Percentiles rank a stretch among this genome's conserved stretches.
Evolutionary conservation across 2,113 vertebrate species (phyloP).

Genomic region (Phalacrocorax carbo): DNA sequence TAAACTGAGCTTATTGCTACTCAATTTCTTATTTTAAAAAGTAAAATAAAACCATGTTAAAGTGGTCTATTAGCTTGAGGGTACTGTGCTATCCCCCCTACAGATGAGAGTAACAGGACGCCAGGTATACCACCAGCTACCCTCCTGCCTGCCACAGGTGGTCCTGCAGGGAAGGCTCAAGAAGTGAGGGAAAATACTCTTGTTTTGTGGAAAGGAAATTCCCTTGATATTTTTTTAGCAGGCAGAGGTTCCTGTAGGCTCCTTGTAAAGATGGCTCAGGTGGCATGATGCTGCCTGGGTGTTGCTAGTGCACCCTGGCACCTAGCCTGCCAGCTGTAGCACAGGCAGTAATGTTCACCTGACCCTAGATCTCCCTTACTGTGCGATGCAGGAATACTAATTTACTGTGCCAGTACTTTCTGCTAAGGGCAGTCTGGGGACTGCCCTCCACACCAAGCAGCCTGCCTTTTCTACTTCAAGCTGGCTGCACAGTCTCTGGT

Average conservation of each 20-base stretch:
- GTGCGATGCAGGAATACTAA: not conserved
- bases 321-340: not conserved
- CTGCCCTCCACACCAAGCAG: not conserved
- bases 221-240: not conserved
- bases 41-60: not conserved
- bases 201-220: not conserved
- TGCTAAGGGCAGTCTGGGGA: not conserved
- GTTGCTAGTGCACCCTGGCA: fast-evolving
- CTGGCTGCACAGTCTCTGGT: fast-evolving
- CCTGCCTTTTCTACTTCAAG: not conserved
- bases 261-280: not conserved
- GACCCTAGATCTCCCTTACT: too few relatives aligned
- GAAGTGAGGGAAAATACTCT: not conserved
- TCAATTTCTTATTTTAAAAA: not conserved
- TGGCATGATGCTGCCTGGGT: not conserved
- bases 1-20: not conserved
- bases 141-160: not conserved
- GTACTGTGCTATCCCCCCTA: not conserved
- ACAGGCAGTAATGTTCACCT: not conserved
- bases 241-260: not conserved
- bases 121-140: too few relatives aligned
- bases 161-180: not conserved
- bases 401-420: not conserved
- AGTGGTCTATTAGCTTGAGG: not conserved
- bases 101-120: not conserved